A percentile compares a stretch with the other conserved stretches of the same genome.
These are phyloP conservation scores for Tachina lurida DNA, from an alignment of 2,888 invertebrate species.

Conservation along the genomic window DNA sequence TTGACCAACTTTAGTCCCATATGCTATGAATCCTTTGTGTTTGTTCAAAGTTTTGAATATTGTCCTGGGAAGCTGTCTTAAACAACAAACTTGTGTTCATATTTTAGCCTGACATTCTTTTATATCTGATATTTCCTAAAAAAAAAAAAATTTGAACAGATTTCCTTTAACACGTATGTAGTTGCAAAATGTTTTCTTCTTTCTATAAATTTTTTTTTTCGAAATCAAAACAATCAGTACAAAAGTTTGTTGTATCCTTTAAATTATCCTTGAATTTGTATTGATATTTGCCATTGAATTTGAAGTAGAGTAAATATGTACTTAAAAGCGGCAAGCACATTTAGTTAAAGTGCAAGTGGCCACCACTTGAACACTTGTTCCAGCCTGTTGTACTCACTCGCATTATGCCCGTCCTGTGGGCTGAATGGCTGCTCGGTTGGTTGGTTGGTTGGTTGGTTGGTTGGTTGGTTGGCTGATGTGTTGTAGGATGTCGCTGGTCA, in stretches of 20 bases:
- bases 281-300: conserved; percentile 23
- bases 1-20: too few species aligned
- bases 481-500: conserved; percentile 56
- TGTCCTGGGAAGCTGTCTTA: not conserved
- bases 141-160: conserved; percentile 42
- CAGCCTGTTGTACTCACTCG: not conserved
- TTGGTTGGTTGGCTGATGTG: conserved; percentile 23
- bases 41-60: too few species aligned
- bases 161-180: conserved; percentile 11
- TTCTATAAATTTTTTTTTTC: not conserved
- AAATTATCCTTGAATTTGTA: not conserved
- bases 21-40: too few species aligned
- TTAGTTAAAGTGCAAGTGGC: conserved; percentile 64
- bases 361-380: conserved; percentile 70
- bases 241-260: not conserved
- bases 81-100: conserved; percentile 24
- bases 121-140: conserved; percentile 6
- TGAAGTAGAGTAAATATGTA: conserved; percentile 62
- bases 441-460: not conserved
- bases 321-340: conserved; percentile 51
- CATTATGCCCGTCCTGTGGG: not conserved
- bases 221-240: not conserved
- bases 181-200: not conserved
- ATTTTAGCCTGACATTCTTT: conserved; percentile 19
- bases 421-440: not conserved